Evolutionary conservation across 2,888 invertebrate genomes (phyloP).

Genomic region (Agrilus cyanescens): DNA sequence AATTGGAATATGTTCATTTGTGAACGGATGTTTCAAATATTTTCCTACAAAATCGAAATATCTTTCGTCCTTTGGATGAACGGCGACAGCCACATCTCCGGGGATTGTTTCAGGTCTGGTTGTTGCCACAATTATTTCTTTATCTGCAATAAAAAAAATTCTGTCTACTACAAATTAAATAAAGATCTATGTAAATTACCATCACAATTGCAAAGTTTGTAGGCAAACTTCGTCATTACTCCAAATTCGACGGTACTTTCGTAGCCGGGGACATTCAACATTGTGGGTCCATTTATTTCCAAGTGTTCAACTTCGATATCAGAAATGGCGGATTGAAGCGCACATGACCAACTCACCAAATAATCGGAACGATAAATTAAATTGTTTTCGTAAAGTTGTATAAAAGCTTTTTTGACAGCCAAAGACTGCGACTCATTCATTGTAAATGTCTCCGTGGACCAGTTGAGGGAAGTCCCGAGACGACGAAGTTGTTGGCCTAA

Average conservation of each 20-base stretch:
- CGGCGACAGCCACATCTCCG: constrained; percentile 95
- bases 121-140: constrained; percentile 88
- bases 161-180: constrained; percentile 14
- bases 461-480: constrained; percentile 88
- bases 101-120: constrained; percentile 98
- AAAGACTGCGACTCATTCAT: constrained; percentile 84
- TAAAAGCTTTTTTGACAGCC: constrained; percentile 92
- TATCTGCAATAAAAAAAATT: constrained; percentile 32
- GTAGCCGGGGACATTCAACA: constrained; percentile 84
- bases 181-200: constrained; percentile 9
- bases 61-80: constrained; percentile 82
- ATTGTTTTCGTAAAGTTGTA: constrained; percentile 44
- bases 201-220: constrained; percentile 56
- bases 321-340: constrained; percentile 92
- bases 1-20: constrained; percentile 70
- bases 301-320: constrained; percentile 98
- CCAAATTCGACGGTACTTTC: constrained; percentile 82
- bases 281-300: constrained; percentile 74
- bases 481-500: constrained; percentile 61
- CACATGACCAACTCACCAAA: constrained; percentile 97
- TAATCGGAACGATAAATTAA: constrained; percentile 78
- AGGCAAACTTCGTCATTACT: constrained; percentile 83
- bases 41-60: constrained; percentile 77
- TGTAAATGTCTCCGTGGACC: constrained; percentile 89
- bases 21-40: constrained; percentile 78